These are phyloP conservation scores for Callocephalon fimbriatum DNA, from an alignment of 2,113 vertebrate genomes.

Conservation along the genomic window DNA sequence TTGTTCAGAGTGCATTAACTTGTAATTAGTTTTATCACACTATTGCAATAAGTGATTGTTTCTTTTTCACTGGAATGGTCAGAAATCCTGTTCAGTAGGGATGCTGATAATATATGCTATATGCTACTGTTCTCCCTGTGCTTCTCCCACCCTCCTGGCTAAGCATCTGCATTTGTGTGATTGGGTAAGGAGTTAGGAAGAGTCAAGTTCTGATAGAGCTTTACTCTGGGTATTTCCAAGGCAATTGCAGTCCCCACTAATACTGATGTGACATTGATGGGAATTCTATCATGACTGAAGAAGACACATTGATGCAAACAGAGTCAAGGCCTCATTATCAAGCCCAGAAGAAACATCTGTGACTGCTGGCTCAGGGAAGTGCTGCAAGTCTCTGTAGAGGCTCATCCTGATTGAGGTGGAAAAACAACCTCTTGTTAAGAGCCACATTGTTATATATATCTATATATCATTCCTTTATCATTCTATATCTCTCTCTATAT, in stretches of 20 bases:
- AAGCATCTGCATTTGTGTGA: neutral
- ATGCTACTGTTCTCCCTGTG: neutral
- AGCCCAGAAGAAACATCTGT: neutral
- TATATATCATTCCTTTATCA: neutral
- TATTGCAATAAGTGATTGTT: neutral
- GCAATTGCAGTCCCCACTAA: neutral
- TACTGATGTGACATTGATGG: neutral
- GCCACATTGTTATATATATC: neutral
- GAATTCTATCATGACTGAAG: neutral
- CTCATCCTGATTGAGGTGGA: neutral
- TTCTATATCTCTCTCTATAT: neutral
- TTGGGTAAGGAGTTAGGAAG: neutral
- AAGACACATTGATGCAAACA: neutral
- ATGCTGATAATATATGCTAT: neutral
- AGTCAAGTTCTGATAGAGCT: neutral
- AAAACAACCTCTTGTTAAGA: neutral
- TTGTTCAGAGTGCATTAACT: neutral
- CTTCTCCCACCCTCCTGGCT: neutral
- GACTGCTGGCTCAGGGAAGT: neutral
- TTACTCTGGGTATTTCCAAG: neutral
- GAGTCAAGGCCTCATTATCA: neutral
- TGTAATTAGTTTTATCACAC: neutral
- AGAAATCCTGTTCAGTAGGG: neutral
- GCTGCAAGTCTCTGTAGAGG: neutral
- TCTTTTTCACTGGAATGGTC: neutral